phyloP scores from a whole-genome alignment of 1,140 invertebrate genomes.

The honey bee (Apis mellifera) region DNA sequence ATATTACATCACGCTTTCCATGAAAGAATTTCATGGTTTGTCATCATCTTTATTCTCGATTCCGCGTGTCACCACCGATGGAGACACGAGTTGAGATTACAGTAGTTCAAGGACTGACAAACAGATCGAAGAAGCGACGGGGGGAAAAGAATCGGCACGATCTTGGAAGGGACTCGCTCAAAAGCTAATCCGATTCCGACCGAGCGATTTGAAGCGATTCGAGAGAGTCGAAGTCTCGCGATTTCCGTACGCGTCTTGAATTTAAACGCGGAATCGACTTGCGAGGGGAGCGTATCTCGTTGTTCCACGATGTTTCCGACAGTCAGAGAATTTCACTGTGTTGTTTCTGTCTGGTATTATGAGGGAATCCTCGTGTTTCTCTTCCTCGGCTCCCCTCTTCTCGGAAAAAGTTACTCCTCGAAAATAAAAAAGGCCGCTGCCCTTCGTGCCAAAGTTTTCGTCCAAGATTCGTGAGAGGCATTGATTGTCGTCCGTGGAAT shows the following conservation, averaged over 20 bases:
- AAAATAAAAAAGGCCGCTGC: constrained; percentile 32
- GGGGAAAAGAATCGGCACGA: constrained; percentile 10
- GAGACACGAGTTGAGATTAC: neutral
- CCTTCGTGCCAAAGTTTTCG: constrained; percentile 33
- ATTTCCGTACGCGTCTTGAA: constrained; percentile 28
- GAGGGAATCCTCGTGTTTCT: neutral
- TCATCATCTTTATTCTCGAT: neutral
- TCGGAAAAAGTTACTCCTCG: neutral
- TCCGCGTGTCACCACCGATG: neutral
- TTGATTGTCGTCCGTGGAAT: constrained; percentile 55
- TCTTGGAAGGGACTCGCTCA: neutral
- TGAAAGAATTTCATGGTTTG: neutral
- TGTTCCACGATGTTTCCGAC: neutral
- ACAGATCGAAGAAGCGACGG: neutral
- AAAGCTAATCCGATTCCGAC: constrained; percentile 28
- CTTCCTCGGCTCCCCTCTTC: neutral
- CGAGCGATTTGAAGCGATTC: constrained; percentile 29
- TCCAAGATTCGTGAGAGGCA: constrained; percentile 45
- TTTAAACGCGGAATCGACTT: constrained; percentile 15
- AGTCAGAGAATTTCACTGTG: constrained; percentile 11
- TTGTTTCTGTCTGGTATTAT: constrained; percentile 46
- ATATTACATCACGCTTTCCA: too few relatives aligned
- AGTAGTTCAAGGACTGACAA: neutral
- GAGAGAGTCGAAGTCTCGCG: constrained; percentile 3
- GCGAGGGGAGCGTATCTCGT: neutral